Percentiles rank a stretch among this genome's conserved stretches.
phyloP scores from a whole-genome alignment of 2,797 vertebrate genomes.

The Rhinophrynus dorsalis region DNA sequence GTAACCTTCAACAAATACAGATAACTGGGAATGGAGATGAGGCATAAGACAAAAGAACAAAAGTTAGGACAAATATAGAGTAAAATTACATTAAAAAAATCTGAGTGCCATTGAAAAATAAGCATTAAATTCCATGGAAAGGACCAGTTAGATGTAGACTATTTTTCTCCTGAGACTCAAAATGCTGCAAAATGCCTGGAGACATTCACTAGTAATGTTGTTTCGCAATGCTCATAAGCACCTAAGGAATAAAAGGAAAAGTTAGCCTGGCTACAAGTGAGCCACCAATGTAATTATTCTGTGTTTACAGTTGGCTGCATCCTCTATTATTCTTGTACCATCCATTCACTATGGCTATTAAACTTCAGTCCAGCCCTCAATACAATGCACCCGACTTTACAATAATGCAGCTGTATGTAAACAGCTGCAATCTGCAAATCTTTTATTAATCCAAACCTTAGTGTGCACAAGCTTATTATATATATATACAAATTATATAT shows the following conservation, averaged over 20 bases:
- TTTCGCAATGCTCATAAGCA: not conserved
- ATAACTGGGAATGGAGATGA: not conserved
- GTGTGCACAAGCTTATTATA: no score
- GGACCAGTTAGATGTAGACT: no score
- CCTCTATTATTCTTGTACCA: constrained; percentile 1
- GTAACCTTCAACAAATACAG: constrained; percentile 41
- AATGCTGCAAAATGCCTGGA: no score
- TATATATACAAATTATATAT: no score
- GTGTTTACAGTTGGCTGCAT: not conserved
- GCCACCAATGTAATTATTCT: not conserved
- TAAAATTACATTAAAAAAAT: no score
- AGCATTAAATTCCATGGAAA: no score
- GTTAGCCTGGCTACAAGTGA: not conserved
- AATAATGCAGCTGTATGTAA: not conserved
- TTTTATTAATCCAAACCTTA: no score
- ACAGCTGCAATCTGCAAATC: not conserved
- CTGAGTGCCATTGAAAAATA: no score
- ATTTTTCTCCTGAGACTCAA: no score
- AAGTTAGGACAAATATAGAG: not conserved
- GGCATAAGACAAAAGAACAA: not conserved
- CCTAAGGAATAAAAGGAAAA: not conserved
- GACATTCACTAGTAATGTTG: not conserved
- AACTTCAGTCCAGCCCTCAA: not conserved
- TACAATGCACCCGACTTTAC: not conserved
- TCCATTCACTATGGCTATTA: not conserved